Conservation (phyloP, 2,797 vertebrate genomes). For the Antrozous pallidus region DNA sequence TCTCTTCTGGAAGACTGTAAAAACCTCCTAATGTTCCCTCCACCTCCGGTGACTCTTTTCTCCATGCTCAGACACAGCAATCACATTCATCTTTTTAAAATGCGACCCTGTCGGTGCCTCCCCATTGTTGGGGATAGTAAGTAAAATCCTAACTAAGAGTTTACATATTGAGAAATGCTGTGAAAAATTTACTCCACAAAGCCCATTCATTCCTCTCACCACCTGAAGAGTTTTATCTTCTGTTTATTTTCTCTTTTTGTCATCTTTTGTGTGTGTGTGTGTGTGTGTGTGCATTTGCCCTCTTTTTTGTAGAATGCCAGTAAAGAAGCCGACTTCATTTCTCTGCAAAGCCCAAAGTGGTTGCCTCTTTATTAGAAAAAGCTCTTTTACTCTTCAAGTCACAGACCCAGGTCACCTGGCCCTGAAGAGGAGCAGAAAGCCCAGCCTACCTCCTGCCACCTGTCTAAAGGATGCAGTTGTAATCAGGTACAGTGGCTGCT, state of each 20-base stretch:
- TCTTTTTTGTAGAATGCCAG: neutral
- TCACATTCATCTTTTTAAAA: conserved; percentile 8
- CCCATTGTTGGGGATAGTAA: neutral
- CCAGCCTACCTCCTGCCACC: neutral
- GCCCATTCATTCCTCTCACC: neutral
- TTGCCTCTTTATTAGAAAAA: neutral
- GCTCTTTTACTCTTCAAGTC: neutral
- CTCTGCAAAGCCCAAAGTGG: neutral
- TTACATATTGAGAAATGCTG: neutral
- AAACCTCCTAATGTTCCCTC: neutral
- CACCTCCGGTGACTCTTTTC: neutral
- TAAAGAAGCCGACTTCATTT: neutral
- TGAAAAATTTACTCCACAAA: conserved; percentile 29
- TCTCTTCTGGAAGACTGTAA: conserved; percentile 42
- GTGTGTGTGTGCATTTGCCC: neutral
- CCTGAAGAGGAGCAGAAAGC: neutral
- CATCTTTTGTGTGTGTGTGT: neutral
- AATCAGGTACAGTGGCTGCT: neutral
- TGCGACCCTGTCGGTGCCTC: neutral
- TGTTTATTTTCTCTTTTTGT: neutral
- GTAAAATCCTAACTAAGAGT: conserved; percentile 23
- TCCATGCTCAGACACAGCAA: neutral
- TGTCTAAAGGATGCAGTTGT: neutral
- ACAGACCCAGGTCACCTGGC: neutral
- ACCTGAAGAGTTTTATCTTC: neutral